phyloP scores from a whole-genome alignment of 2,113 vertebrate genomes.

The Chionomys nivalis region DNA sequence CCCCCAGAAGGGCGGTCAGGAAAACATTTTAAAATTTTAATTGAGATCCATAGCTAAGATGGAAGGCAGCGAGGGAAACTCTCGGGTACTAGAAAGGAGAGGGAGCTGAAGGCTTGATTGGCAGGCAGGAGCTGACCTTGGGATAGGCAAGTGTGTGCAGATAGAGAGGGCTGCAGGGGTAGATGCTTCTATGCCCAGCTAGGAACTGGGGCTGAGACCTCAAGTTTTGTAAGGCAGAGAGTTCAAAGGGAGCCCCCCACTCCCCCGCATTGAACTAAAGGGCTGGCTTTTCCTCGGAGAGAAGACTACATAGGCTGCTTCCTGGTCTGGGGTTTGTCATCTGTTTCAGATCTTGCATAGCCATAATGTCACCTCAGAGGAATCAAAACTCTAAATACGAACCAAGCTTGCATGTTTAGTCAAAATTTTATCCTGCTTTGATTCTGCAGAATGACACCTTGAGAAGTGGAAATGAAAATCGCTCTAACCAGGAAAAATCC shows the following conservation, averaged over 20 bases:
- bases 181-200: neutral
- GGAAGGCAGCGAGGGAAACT: neutral
- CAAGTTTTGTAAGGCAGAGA: neutral
- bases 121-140: too few species aligned
- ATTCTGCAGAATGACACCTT: neutral
- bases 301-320: neutral
- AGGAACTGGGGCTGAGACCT: neutral
- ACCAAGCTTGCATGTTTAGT: neutral
- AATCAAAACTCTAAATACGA: neutral
- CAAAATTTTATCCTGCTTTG: neutral
- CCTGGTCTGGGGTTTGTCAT: neutral
- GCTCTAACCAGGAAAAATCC: neutral
- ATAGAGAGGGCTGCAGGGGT: neutral
- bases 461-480: neutral
- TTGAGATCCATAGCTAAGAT: neutral
- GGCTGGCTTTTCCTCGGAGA: constrained; percentile 39
- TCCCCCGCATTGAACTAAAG: neutral
- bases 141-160: neutral
- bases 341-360: neutral
- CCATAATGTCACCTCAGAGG: neutral
- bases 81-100: neutral
- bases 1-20: neutral
- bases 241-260: neutral
- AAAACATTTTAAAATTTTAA: neutral
- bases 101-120: neutral